Evolutionary conservation across 2,888 invertebrate species (phyloP).

Genomic region (Bruchidius siliquastri): DNA sequence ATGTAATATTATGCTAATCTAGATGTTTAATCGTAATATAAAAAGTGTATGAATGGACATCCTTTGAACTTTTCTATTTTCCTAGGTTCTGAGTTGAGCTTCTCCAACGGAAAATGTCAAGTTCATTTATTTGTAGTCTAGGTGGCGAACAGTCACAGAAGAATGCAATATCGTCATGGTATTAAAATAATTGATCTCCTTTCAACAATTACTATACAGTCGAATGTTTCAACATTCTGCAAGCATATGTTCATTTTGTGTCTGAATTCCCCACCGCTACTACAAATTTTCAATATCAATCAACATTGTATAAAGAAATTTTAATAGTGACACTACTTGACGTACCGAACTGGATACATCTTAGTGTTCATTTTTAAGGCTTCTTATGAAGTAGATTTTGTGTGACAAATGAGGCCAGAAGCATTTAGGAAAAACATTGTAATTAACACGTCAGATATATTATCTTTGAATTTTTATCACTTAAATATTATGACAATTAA

Average conservation of each 20-base stretch:
- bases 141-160: neutral
- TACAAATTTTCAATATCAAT: neutral
- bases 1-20: slow-evolving; percentile 23
- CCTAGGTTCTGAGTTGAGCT: too few species aligned
- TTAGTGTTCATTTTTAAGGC: neutral
- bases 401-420: slow-evolving; percentile 33
- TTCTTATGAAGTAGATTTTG: slow-evolving; percentile 8
- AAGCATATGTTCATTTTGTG: too few species aligned
- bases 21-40: slow-evolving; percentile 18
- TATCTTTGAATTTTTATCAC: slow-evolving; percentile 45
- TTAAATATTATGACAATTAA: slow-evolving; percentile 44
- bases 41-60: slow-evolving; percentile 1
- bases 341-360: neutral
- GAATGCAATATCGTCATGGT: too few species aligned
- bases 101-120: neutral
- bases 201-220: too few species aligned
- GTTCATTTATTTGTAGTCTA: neutral
- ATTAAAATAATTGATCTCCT: too few species aligned
- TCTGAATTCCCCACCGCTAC: neutral
- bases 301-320: neutral
- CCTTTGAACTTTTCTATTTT: neutral
- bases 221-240: too few species aligned
- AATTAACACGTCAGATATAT: slow-evolving; percentile 43
- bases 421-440: slow-evolving; percentile 36
- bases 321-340: neutral